Evolutionary conservation across 2,113 vertebrate species (phyloP).

Genomic region (Picathartes gymnocephalus): DNA sequence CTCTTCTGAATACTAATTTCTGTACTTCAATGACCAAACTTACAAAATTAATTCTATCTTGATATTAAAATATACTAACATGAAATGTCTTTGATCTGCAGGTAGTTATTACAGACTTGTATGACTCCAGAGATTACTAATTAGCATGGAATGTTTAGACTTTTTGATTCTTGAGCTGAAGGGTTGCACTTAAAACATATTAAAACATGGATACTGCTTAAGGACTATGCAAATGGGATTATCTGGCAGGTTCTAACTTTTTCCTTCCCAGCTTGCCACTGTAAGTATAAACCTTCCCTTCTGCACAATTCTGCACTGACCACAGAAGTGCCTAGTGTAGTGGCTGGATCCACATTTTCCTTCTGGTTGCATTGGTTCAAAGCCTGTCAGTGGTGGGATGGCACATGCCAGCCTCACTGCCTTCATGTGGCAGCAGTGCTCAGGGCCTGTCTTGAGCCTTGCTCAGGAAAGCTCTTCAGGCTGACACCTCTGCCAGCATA

Average conservation of each 20-base stretch:
- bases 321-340: neutral
- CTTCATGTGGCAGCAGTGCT: neutral
- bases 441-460: neutral
- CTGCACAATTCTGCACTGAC: neutral
- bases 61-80: constrained; percentile 2
- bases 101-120: neutral
- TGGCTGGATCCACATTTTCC: neutral
- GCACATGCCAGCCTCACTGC: fast-evolving
- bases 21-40: neutral
- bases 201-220: neutral
- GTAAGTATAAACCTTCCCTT: neutral
- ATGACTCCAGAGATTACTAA: neutral
- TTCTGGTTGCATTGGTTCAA: neutral
- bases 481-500: neutral
- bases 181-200: neutral
- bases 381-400: neutral
- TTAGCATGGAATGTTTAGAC: neutral
- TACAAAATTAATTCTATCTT: neutral
- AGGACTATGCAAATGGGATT: neutral
- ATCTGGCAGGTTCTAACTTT: neutral
- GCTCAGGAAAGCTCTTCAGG: neutral
- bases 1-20: neutral
- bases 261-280: neutral
- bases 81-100: neutral
- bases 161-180: neutral